Percentiles rank a stretch among this genome's conserved stretches.
These are phyloP conservation scores for Pherbina coryleti DNA, from an alignment of 2,888 invertebrate species.

Conservation along the genomic window DNA sequence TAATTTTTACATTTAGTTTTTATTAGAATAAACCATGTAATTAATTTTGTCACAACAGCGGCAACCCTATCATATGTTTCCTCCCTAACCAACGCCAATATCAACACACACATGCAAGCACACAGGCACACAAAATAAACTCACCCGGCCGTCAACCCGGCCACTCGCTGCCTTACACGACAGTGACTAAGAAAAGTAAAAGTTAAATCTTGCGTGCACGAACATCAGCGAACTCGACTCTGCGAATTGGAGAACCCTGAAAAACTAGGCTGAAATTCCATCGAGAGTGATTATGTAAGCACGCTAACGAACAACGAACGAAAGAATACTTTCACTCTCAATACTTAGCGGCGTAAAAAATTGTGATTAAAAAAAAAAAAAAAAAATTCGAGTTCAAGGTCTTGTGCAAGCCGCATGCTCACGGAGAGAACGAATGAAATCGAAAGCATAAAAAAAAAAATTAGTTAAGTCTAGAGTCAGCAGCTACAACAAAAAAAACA, in stretches of 20 bases:
- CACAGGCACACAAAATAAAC: neutral
- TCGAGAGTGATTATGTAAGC: slow-evolving; percentile 9
- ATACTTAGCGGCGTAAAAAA: slow-evolving; percentile 29
- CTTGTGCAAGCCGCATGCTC: slow-evolving; percentile 67
- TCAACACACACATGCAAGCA: neutral
- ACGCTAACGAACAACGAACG: neutral
- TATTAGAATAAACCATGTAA: no score
- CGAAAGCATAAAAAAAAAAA: slow-evolving; percentile 13
- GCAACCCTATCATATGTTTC: no score
- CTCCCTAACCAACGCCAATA: no score
- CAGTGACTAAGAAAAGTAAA: no score
- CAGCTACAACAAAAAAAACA: neutral
- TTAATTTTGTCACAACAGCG: no score
- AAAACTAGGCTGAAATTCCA: neutral
- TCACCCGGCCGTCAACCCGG: neutral
- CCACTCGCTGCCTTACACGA: no score
- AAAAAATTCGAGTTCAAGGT: slow-evolving; percentile 66
- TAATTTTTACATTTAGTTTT: no score
- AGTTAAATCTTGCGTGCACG: neutral
- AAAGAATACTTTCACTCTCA: slow-evolving; percentile 21
- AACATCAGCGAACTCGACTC: neutral
- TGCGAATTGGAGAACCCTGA: neutral
- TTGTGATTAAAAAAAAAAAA: slow-evolving; percentile 34
- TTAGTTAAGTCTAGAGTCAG: neutral
- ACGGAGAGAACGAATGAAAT: slow-evolving; percentile 21